Base-by-base conservation (phyloP, 2,113 vertebrate genomes). In the Danio rerio region DNA sequence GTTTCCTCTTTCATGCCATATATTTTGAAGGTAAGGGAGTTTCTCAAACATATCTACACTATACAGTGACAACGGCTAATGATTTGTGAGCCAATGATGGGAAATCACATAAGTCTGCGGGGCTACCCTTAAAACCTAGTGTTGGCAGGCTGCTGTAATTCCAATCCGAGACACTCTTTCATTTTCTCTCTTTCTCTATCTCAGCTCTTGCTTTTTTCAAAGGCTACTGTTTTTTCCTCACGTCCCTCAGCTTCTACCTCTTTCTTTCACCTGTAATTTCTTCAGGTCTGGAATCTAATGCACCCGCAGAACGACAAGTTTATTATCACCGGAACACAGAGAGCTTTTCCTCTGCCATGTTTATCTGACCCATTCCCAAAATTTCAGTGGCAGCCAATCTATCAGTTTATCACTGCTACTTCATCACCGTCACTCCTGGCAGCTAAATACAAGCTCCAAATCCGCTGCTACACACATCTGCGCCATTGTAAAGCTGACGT, bases 351-450 rank as follows among this genome's bases (percentile, higher is more conserved):
- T 88, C 87, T 90, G 89, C 90, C 90, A 91, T 89, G 90, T 92
- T 95, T 94, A 93, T 95, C 93, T 95, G 95, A 95, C 94, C 94
- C 89, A 92, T 92, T 95, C 93, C 92, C 92, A 92, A 92, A 94
- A 94, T 94, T 94, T 95, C 92, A 91, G 92, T 92, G 95, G 93
- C 94, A 95, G 92, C 91, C 95, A 93, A 94, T 96, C 94, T 95
- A 94, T 95, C 95, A 95, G 94, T 95, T 95, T 95, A 95, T 95
- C 95, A 95, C 92, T 87, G 87, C 93, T 93, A 95, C 94, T 96
- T 95, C 93, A 95, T 96, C 95, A 96, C 93, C 92, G 93, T 95
- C 95, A 95, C 93, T 95, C 91, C 93, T 94, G 94, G 93, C 94
- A 95, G 94, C 94, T 93, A 93, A 95, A 94, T 92, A 95, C 94